Conservation (phyloP, 2,113 vertebrate genomes). For the Cisticola juncidis region DNA sequence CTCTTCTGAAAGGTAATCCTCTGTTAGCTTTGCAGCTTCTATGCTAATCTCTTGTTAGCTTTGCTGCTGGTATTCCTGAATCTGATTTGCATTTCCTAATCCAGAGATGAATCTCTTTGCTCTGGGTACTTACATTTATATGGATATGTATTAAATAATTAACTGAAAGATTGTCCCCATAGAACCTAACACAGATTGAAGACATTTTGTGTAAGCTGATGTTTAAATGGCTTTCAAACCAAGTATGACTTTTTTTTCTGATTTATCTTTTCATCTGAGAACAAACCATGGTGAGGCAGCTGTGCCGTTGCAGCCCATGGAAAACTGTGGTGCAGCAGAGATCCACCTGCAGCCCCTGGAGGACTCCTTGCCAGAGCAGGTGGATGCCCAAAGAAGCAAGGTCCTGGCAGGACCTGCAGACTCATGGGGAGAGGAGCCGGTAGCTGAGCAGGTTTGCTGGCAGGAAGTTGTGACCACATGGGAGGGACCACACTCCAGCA, state of each 20-base stretch:
- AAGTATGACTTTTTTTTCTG: not conserved
- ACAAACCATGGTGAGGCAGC: not conserved
- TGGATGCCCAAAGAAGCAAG: not conserved
- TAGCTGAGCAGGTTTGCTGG: not conserved
- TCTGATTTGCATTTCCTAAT: conserved; percentile 63
- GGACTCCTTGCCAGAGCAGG: not conserved
- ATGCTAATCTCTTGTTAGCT: conserved; percentile 49
- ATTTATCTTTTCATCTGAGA: not conserved
- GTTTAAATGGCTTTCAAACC: conserved; percentile 4
- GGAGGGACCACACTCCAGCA: not conserved
- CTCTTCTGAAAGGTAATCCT: conserved; percentile 56
- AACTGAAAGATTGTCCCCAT: not conserved
- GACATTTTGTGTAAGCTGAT: not conserved
- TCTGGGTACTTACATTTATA: not conserved
- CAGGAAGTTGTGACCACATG: not conserved
- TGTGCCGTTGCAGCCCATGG: not conserved
- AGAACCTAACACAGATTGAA: conserved; percentile 6
- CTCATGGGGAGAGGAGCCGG: not conserved
- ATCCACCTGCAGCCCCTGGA: not conserved
- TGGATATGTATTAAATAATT: conserved; percentile 33
- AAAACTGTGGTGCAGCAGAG: not conserved
- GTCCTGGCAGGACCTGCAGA: not conserved
- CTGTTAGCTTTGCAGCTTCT: conserved; percentile 47
- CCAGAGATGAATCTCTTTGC: conserved; percentile 41
- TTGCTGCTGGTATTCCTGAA: conserved; percentile 29